A percentile compares a stretch with the other conserved stretches of the same genome.
These are phyloP conservation scores for Limnephilus marmoratus DNA, from an alignment of 2,888 invertebrate genomes.

Conservation along the genomic window DNA sequence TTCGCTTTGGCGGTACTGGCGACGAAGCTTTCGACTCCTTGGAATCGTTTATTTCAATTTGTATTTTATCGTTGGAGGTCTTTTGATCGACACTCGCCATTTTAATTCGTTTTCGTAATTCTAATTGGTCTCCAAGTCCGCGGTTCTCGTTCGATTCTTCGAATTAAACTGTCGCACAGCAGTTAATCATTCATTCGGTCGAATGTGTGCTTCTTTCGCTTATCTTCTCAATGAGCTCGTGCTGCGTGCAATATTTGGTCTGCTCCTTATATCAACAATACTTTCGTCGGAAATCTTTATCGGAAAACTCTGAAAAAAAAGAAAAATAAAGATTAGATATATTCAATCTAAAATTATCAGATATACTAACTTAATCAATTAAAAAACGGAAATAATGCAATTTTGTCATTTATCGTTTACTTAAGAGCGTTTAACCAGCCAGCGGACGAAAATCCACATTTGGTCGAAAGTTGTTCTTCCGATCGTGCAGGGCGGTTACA, in stretches of 20 bases:
- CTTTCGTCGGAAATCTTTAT: constrained; percentile 18
- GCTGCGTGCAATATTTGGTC: background rate
- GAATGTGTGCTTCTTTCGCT: background rate
- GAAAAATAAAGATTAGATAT: background rate
- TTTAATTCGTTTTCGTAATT: constrained; percentile 60
- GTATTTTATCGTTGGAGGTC: constrained; percentile 73
- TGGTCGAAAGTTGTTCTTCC: no score
- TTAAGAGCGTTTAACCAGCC: no score
- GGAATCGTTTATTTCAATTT: constrained; percentile 50
- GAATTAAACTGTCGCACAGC: background rate
- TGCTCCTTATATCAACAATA: background rate
- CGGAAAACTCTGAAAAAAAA: constrained; percentile 44
- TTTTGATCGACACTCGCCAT: constrained; percentile 77
- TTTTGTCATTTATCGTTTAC: background rate
- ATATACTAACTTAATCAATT: background rate
- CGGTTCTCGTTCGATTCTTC: constrained; percentile 75
- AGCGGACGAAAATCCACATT: no score
- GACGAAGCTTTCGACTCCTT: constrained; percentile 48
- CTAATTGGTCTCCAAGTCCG: constrained; percentile 73
- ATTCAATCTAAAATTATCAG: background rate
- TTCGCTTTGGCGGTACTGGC: constrained; percentile 62
- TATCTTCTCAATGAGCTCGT: background rate
- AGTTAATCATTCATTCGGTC: background rate
- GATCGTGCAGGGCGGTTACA: no score
- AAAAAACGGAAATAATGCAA: background rate